These are phyloP conservation scores for Yponomeuta evonymella DNA, from an alignment of 2,888 invertebrate genomes.

Conservation along the genomic window DNA sequence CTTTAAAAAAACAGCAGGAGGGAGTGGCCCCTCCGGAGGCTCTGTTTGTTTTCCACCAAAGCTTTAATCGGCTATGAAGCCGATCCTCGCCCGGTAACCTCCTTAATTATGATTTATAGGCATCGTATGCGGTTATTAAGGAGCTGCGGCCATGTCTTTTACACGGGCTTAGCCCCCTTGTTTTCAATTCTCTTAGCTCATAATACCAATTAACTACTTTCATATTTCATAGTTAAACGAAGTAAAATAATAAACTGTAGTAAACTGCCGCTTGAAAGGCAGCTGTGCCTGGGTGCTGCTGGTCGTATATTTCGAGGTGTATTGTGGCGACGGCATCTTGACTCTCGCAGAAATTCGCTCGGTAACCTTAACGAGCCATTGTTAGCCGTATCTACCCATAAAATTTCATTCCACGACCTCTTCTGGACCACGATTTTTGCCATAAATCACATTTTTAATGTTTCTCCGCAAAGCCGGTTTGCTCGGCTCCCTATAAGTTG, in stretches of 20 bases:
- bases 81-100: conserved; percentile 51
- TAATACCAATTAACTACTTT: conserved; percentile 67
- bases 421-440: conserved; percentile 9
- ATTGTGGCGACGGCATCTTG: conserved; percentile 15
- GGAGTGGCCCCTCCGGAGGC: conserved; percentile 30
- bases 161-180: conserved; percentile 46
- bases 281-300: conserved; percentile 5
- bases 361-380: conserved; percentile 37
- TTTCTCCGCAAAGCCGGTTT: background rate
- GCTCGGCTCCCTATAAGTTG: background rate
- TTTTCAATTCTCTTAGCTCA: conserved; percentile 50
- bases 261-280: conserved; percentile 1
- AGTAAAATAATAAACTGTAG: conserved; percentile 3
- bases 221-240: conserved; percentile 47
- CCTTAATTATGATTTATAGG: conserved; percentile 71
- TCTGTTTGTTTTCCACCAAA: conserved; percentile 65
- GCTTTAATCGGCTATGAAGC: conserved; percentile 61
- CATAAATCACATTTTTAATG: conserved; percentile 31
- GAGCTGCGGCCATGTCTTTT: conserved; percentile 49
- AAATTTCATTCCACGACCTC: conserved; percentile 30
- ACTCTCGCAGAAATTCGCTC: conserved; percentile 25
- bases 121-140: conserved; percentile 61
- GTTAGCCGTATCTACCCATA: conserved; percentile 40
- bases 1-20: conserved; percentile 40
- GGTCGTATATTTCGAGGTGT: conserved; percentile 3